Conservation (phyloP, 2,797 vertebrate species). For the Rhodeus uyekii region DNA sequence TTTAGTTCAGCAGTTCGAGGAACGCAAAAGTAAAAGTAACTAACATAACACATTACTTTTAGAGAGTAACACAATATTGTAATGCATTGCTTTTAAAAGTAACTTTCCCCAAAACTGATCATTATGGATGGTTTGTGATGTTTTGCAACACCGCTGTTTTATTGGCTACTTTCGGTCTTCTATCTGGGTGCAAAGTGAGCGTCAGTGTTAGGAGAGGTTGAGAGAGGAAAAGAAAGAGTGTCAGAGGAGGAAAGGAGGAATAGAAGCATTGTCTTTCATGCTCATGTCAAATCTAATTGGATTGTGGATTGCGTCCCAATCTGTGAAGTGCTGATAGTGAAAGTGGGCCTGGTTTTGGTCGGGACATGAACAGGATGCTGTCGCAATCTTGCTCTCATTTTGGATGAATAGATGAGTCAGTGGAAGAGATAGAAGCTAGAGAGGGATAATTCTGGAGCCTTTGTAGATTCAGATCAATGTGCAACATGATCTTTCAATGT, state of each 20-base stretch:
- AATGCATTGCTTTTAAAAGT: not conserved
- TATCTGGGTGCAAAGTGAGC: not conserved
- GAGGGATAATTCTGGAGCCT: not conserved
- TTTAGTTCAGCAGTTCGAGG: not conserved
- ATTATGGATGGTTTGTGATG: not conserved
- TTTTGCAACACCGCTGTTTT: not conserved
- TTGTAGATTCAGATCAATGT: slow-evolving; percentile 4
- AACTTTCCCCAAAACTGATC: not conserved
- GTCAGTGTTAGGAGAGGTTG: not conserved
- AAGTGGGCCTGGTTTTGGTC: slow-evolving; percentile 34
- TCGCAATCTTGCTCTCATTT: not conserved
- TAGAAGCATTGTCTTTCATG: slow-evolving; percentile 51
- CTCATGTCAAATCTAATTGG: slow-evolving; percentile 53
- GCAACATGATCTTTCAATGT: slow-evolving; percentile 16
- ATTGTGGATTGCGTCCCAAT: slow-evolving; percentile 57
- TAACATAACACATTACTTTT: not conserved
- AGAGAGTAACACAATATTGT: not conserved
- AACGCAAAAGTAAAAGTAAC: not conserved
- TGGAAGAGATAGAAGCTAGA: not conserved
- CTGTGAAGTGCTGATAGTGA: slow-evolving; percentile 53
- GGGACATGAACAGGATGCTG: not conserved
- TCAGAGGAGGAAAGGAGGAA: not conserved
- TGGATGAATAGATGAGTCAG: slow-evolving; percentile 2
- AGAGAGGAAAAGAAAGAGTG: not conserved
- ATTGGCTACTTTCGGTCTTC: not conserved